These are phyloP conservation scores for Altica lythri DNA, from an alignment of 2,888 invertebrate species.

Conservation along the genomic window DNA sequence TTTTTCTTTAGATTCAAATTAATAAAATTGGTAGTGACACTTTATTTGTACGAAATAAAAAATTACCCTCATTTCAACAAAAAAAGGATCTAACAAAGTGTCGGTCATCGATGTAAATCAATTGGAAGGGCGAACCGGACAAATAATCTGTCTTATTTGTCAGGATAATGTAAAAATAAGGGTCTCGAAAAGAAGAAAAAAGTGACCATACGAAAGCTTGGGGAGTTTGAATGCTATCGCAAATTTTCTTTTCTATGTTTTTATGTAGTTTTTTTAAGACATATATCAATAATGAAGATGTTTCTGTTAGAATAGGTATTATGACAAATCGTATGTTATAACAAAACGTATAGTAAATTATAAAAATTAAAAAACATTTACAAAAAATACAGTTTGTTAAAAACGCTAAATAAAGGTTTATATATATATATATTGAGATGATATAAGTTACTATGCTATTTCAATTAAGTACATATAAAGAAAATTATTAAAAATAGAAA, in stretches of 20 bases:
- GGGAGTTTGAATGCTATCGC: constrained; percentile 35
- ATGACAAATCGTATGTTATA: too few species aligned
- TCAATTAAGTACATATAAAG: too few species aligned
- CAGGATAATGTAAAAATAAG: constrained; percentile 55
- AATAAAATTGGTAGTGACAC: constrained; percentile 23
- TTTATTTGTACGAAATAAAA: constrained; percentile 23
- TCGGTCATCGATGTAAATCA: constrained; percentile 56
- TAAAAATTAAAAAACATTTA: too few species aligned
- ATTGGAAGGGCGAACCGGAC: constrained; percentile 55
- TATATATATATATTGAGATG: too few species aligned
- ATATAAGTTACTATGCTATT: too few species aligned
- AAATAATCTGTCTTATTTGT: constrained; percentile 57
- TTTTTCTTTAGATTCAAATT: constrained; percentile 13
- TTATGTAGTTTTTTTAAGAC: constrained; percentile 7
- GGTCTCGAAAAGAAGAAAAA: constrained; percentile 51
- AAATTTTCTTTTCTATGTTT: constrained; percentile 10
- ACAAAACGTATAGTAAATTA: too few species aligned
- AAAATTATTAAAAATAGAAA: too few species aligned
- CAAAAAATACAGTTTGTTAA: too few species aligned
- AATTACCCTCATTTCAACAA: constrained; percentile 25
- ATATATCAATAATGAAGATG: too few species aligned
- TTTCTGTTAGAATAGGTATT: too few species aligned
- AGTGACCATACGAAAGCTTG: constrained; percentile 44
- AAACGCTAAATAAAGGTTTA: too few species aligned
- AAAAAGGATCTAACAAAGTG: constrained; percentile 41